Percentiles rank a stretch among this genome's conserved stretches.
Evolutionary conservation across 2,888 invertebrate species (phyloP).

Genomic region (Crocallis elinguaria): DNA sequence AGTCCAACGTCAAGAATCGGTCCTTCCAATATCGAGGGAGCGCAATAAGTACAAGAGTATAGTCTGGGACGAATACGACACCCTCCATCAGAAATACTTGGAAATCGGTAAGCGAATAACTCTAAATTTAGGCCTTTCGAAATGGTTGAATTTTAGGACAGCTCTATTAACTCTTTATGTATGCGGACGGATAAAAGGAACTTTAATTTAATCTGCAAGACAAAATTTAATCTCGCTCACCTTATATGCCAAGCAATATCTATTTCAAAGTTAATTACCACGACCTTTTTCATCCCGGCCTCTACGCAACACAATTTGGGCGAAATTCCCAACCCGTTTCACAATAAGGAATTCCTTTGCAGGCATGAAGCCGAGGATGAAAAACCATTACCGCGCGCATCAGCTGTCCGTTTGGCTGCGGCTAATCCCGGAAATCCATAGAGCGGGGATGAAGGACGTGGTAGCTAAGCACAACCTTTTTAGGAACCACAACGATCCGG

Average conservation of each 20-base stretch:
- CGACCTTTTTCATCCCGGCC: constrained; percentile 47
- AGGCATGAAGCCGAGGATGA: constrained; percentile 97
- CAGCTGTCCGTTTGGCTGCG: constrained; percentile 98
- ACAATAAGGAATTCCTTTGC: constrained; percentile 67
- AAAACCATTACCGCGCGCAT: constrained; percentile 98
- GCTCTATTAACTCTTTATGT: constrained; percentile 21
- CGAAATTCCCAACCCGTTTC: constrained; percentile 49
- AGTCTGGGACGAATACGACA: constrained; percentile 96
- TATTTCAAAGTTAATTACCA: constrained; percentile 59
- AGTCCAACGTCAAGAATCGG: constrained; percentile 90
- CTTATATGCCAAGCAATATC: constrained; percentile 46
- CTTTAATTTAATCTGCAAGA: constrained; percentile 38
- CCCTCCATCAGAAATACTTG: constrained; percentile 95
- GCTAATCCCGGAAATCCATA: constrained; percentile 95
- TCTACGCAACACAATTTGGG: constrained; percentile 42
- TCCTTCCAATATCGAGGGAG: constrained; percentile 92
- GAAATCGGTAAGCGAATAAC: constrained; percentile 90
- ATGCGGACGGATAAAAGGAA: constrained; percentile 23
- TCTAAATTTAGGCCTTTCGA: constrained; percentile 14
- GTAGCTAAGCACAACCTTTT: constrained; percentile 95
- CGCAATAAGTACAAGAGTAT: constrained; percentile 93
- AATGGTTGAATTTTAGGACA: constrained; percentile 9
- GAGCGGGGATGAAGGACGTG: constrained; percentile 95
- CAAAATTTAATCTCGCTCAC: constrained; percentile 49
- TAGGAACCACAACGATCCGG: constrained; percentile 94